Conservation (phyloP, 2,113 vertebrate genomes). For the Ctenomys sociabilis region DNA sequence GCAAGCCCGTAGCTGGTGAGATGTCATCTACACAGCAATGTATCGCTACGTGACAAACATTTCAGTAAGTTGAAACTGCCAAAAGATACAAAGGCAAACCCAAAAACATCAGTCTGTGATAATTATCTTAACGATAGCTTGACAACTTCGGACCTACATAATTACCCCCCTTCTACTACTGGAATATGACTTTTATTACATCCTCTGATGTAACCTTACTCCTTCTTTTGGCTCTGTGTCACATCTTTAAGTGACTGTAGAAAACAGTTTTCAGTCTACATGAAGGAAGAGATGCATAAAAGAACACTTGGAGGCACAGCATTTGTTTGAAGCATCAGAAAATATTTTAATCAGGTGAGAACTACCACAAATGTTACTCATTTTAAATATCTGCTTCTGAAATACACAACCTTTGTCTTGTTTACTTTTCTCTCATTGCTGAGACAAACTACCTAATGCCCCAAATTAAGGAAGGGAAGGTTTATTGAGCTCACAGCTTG, state of each 20-base stretch:
- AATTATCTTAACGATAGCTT: conserved; percentile 20
- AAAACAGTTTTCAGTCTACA: not conserved
- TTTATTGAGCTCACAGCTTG: too few relatives aligned
- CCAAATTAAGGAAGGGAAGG: too few relatives aligned
- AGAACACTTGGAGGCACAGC: conserved; percentile 3
- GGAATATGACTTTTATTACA: not conserved
- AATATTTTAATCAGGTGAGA: conserved; percentile 42
- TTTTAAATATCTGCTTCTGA: not conserved
- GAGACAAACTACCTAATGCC: too few relatives aligned
- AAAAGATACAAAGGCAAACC: conserved; percentile 44
- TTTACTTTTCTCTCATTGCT: too few relatives aligned
- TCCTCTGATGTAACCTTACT: not conserved
- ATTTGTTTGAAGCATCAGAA: conserved; percentile 40
- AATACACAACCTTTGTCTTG: not conserved
- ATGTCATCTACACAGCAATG: not conserved
- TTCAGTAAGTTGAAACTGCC: not conserved
- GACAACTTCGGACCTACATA: conserved; percentile 46
- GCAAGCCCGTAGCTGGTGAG: not conserved
- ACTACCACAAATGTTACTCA: not conserved
- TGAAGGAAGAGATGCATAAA: not conserved
- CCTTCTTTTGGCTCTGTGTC: not conserved
- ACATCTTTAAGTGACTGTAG: not conserved
- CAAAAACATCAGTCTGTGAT: not conserved
- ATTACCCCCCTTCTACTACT: conserved; percentile 14
- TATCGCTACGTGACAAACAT: not conserved